A percentile compares a stretch with the other conserved stretches of the same genome.
phyloP scores from a whole-genome alignment of 2,113 vertebrate genomes.

The Ophiodon elongatus region DNA sequence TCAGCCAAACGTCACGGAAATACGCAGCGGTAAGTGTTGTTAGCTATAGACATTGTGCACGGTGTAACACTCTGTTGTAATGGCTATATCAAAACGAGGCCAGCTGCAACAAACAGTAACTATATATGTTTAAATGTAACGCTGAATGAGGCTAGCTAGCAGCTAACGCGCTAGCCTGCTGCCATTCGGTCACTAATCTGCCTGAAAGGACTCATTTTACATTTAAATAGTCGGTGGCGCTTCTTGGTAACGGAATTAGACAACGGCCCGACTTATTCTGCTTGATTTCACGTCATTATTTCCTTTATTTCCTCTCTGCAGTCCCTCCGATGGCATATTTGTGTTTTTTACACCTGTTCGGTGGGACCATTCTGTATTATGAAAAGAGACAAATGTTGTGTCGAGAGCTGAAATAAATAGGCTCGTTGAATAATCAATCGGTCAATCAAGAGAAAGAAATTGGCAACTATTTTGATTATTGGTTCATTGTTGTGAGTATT shows the following conservation, averaged over 20 bases:
- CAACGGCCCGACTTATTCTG: not conserved
- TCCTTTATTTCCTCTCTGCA: not conserved
- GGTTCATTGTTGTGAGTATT: not conserved
- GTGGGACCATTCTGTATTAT: not conserved
- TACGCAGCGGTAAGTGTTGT: slow-evolving; percentile 30
- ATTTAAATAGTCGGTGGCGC: not conserved
- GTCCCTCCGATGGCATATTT: not conserved
- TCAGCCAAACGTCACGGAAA: not conserved
- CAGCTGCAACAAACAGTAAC: not conserved
- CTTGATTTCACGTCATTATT: not conserved
- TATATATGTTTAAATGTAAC: not conserved
- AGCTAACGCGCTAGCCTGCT: slow-evolving; percentile 44
- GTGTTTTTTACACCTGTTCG: not conserved
- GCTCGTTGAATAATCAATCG: too few species aligned
- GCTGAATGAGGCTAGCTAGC: slow-evolving; percentile 15
- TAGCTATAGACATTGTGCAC: not conserved
- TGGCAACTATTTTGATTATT: not conserved
- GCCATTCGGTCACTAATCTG: not conserved
- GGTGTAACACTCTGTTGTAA: not conserved
- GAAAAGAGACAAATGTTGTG: not conserved
- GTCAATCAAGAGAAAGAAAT: not conserved
- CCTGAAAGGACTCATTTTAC: not conserved
- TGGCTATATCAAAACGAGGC: not conserved
- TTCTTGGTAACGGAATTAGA: not conserved
- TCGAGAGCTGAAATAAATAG: not conserved